Conservation (phyloP, 2,888 invertebrate genomes). For the Oscheius myriophilus region DNA sequence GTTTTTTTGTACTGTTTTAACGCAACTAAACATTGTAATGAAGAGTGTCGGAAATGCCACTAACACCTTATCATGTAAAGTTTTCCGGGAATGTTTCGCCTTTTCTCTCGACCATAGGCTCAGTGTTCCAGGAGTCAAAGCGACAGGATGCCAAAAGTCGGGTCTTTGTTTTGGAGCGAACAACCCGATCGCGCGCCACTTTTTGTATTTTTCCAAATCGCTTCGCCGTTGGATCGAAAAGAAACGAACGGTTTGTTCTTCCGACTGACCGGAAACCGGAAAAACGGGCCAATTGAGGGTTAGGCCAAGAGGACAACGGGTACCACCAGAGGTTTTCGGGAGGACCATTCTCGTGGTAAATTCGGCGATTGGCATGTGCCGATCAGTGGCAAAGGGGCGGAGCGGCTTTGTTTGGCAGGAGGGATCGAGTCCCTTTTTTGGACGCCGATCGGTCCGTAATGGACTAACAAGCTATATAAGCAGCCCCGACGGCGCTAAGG, state of each 20-base stretch:
- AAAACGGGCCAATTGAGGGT: not conserved
- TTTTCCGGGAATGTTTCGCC: too few species aligned
- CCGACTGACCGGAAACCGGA: constrained; percentile 6
- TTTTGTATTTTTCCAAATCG: constrained; percentile 30
- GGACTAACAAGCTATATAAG: constrained; percentile 32
- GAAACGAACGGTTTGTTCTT: constrained; percentile 8
- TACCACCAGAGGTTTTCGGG: too few species aligned
- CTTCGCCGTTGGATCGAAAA: constrained; percentile 27
- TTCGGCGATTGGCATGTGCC: not conserved
- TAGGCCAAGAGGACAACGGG: not conserved
- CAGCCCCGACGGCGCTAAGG: constrained; percentile 11
- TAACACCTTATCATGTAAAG: too few species aligned
- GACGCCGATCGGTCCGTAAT: constrained; percentile 29
- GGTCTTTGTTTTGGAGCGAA: constrained; percentile 19
- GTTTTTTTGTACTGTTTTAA: too few species aligned
- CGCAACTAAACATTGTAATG: too few species aligned
- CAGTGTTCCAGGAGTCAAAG: too few species aligned
- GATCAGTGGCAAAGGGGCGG: not conserved
- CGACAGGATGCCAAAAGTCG: too few species aligned
- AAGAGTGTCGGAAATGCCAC: too few species aligned
- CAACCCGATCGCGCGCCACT: constrained; percentile 28
- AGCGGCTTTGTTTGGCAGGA: constrained; percentile 23
- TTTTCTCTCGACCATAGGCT: too few species aligned
- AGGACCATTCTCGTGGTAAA: too few species aligned
- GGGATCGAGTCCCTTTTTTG: constrained; percentile 31